phyloP scores from a whole-genome alignment of 2,113 vertebrate genomes.

The western clawed frog (Xenopus tropicalis) region DNA sequence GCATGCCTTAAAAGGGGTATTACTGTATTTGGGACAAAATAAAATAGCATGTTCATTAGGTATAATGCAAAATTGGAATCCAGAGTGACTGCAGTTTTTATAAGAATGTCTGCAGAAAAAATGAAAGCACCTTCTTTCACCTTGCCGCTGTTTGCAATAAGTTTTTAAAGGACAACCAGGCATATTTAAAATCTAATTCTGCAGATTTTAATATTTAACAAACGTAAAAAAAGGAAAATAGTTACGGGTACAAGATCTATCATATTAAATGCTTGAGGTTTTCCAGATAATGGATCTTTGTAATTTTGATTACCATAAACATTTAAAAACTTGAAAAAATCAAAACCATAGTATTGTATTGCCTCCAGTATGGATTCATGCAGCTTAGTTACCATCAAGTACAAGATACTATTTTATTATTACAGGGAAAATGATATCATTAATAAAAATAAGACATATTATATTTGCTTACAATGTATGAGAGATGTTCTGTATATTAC shows the following conservation, averaged over 20 bases:
- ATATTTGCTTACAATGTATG: too few species aligned
- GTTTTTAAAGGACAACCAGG: conserved; percentile 22
- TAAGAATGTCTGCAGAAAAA: conserved; percentile 29
- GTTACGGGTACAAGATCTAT: too few species aligned
- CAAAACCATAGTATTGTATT: neutral
- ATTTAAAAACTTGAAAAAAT: neutral
- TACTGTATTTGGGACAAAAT: conserved; percentile 13
- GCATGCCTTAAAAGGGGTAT: conserved; percentile 21
- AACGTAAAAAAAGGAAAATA: too few species aligned
- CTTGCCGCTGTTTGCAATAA: conserved; percentile 28
- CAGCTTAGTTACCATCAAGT: too few species aligned
- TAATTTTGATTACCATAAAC: neutral
- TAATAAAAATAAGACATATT: too few species aligned
- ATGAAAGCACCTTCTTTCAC: conserved; percentile 24
- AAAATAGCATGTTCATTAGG: conserved; percentile 27
- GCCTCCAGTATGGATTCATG: too few species aligned
- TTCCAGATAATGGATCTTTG: too few species aligned
- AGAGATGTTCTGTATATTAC: too few species aligned
- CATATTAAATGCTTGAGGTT: neutral
- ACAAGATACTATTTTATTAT: too few species aligned
- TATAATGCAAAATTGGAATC: conserved; percentile 5
- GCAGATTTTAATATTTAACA: too few species aligned
- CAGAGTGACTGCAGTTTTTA: conserved; percentile 16
- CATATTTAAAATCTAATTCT: conserved; percentile 24
- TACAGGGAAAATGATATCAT: too few species aligned